A percentile compares a stretch with the other conserved stretches of the same genome.
phyloP scores from a whole-genome alignment of 2,113 vertebrate species.

The Hemicordylus capensis region DNA sequence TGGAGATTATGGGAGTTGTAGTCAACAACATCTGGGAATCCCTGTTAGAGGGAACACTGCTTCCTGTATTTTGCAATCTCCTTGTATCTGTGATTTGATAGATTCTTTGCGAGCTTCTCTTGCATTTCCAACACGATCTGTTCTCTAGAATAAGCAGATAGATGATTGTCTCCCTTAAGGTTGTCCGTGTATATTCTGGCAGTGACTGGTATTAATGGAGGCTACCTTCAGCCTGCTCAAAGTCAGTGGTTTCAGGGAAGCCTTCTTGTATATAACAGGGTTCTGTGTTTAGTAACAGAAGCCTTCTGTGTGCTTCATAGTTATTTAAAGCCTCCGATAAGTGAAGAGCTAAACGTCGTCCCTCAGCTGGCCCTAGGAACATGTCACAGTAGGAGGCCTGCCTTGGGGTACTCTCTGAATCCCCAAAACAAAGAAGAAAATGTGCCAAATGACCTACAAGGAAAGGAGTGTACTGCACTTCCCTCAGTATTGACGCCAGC shows the following conservation, averaged over 20 bases:
- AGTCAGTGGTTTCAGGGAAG: accelerated
- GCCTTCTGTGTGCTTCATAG: conserved; percentile 11
- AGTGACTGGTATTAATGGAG: neutral
- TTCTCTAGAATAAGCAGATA: neutral
- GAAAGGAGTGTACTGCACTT: neutral
- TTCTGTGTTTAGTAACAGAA: conserved; percentile 20
- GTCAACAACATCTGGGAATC: too few relatives aligned
- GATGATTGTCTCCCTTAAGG: neutral
- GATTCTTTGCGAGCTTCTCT: neutral
- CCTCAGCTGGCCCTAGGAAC: conserved; percentile 15
- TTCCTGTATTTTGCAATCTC: too few relatives aligned
- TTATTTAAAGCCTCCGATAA: conserved; percentile 26
- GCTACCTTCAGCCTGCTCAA: accelerated
- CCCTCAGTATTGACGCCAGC: neutral
- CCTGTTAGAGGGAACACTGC: too few relatives aligned
- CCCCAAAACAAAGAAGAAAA: conserved; percentile 5
- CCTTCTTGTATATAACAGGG: neutral
- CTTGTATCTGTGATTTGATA: neutral
- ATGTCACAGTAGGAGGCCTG: neutral
- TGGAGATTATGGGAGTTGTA: too few relatives aligned
- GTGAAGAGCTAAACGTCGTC: conserved; percentile 32
- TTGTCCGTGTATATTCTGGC: neutral
- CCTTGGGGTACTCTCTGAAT: neutral
- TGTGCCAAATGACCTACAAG: neutral
- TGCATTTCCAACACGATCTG: neutral